phyloP scores from a whole-genome alignment of 2,113 vertebrate species.

The Origma solitaria region DNA sequence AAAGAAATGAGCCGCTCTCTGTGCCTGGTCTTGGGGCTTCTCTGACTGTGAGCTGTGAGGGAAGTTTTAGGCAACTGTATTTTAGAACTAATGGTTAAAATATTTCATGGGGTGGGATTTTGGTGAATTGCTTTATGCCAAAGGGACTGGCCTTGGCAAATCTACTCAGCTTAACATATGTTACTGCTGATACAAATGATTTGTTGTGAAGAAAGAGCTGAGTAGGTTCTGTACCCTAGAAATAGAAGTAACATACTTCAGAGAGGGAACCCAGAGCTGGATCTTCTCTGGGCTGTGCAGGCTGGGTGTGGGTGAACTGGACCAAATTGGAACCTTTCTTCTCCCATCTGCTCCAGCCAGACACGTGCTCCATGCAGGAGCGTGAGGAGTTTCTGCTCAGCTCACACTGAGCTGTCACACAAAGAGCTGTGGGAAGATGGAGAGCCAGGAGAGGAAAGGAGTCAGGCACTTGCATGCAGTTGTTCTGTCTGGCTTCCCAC shows the following conservation, averaged over 20 bases:
- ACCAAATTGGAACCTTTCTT: background rate
- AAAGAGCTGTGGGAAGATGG: background rate
- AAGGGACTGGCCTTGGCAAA: background rate
- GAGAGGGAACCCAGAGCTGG: background rate
- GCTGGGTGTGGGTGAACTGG: background rate
- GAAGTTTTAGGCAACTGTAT: background rate
- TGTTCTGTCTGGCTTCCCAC: background rate
- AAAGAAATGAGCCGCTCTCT: background rate
- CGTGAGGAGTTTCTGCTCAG: background rate
- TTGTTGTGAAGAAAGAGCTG: background rate
- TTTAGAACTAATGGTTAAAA: background rate
- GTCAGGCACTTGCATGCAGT: background rate
- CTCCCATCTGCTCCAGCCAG: background rate
- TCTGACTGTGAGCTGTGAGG: background rate
- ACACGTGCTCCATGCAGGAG: background rate
- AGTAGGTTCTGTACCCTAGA: background rate
- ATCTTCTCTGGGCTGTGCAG: background rate
- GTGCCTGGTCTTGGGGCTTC: background rate
- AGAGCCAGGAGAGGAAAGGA: background rate
- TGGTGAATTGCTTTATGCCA: background rate
- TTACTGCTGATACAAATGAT: background rate
- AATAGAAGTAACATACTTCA: background rate
- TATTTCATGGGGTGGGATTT: background rate
- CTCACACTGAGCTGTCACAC: background rate
- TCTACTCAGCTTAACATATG: background rate